These are phyloP conservation scores for Lasioglossum lativentre DNA, from an alignment of 2,888 invertebrate genomes.

Conservation along the genomic window DNA sequence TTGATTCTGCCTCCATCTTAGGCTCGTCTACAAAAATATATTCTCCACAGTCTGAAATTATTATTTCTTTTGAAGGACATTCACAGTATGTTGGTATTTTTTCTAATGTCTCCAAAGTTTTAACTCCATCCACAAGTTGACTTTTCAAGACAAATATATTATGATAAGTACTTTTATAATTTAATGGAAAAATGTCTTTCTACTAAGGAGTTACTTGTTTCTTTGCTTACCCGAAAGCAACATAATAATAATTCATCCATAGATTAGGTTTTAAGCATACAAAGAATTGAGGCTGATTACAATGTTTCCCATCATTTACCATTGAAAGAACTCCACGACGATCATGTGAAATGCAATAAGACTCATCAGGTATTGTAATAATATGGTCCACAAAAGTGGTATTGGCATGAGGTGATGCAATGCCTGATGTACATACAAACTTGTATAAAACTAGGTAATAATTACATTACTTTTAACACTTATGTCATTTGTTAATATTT, in stretches of 20 bases:
- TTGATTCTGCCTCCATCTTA: slow-evolving; percentile 55
- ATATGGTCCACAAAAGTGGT: slow-evolving; percentile 84
- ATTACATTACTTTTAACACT: not conserved
- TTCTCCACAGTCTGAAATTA: slow-evolving; percentile 70
- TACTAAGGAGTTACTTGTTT: not conserved
- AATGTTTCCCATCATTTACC: slow-evolving; percentile 89
- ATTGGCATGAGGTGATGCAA: slow-evolving; percentile 29
- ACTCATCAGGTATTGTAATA: slow-evolving; percentile 87
- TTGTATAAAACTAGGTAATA: not conserved
- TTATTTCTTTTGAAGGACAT: slow-evolving; percentile 84
- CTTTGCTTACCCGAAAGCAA: slow-evolving; percentile 88
- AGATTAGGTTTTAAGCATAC: slow-evolving; percentile 88
- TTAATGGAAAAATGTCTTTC: not conserved
- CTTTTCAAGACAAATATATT: slow-evolving; percentile 78
- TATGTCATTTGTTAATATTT: not conserved
- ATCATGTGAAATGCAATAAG: slow-evolving; percentile 88
- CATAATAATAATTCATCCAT: slow-evolving; percentile 91
- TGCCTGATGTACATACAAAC: slow-evolving; percentile 35
- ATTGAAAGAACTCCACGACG: slow-evolving; percentile 90
- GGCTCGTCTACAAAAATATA: slow-evolving; percentile 61
- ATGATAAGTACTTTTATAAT: slow-evolving; percentile 6
- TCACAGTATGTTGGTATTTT: slow-evolving; percentile 88
- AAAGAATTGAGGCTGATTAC: slow-evolving; percentile 90
- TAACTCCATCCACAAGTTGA: slow-evolving; percentile 89
- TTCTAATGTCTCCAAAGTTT: slow-evolving; percentile 87